Evolutionary conservation across 2,797 vertebrate genomes (phyloP).

Genomic region (Enteromius radiatus): DNA sequence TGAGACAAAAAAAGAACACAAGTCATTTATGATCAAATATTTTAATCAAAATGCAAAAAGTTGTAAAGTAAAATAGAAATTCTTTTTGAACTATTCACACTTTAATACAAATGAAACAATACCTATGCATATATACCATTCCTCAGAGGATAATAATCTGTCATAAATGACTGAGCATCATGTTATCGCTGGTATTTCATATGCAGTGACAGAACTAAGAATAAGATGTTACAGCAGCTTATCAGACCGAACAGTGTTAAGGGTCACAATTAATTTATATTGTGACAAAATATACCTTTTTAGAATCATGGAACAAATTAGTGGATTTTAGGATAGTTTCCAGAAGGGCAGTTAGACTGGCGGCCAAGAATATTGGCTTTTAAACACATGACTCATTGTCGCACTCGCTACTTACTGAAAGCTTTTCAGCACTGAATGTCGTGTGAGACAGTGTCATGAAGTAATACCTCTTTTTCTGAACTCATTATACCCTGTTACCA

Average conservation of each 20-base stretch:
- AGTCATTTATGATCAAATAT: neutral
- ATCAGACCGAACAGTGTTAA: neutral
- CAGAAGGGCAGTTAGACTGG: neutral
- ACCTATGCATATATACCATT: neutral
- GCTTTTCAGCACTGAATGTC: neutral
- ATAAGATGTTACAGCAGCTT: neutral
- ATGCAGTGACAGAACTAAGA: neutral
- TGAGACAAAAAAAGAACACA: neutral
- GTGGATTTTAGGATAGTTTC: neutral
- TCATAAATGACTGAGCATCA: neutral
- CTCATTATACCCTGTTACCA: constrained; percentile 11
- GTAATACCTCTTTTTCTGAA: neutral
- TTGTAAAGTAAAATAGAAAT: constrained; percentile 33
- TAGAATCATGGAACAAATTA: neutral
- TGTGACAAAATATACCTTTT: neutral
- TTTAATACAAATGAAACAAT: constrained; percentile 32
- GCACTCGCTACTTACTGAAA: neutral
- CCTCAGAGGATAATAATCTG: neutral
- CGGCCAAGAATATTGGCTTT: neutral
- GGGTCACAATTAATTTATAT: neutral
- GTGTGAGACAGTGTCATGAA: neutral
- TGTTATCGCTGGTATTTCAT: constrained; percentile 10
- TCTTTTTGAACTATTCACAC: constrained; percentile 1
- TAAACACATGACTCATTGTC: neutral
- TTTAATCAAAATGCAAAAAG: constrained; percentile 31